phyloP scores from a whole-genome alignment of 2,797 vertebrate genomes.

The Protonibea diacanthus region DNA sequence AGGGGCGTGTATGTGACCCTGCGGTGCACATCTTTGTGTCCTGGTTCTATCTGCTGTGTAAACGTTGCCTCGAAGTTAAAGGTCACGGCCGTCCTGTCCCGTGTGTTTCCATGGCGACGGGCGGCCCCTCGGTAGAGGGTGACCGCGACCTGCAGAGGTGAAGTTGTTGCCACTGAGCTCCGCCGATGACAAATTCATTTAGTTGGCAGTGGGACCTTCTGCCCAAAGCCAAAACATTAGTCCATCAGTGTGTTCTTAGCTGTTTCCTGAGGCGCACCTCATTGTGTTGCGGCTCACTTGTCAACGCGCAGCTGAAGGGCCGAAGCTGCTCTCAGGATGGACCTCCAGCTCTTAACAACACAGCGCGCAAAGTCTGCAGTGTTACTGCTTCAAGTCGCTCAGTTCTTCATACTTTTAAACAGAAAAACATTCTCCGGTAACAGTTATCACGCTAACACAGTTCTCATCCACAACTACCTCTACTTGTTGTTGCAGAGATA shows the following conservation, averaged over 20 bases:
- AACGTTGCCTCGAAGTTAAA: conserved; percentile 43
- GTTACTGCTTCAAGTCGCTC: neutral
- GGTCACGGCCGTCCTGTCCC: conserved; percentile 42
- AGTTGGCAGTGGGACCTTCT: conserved; percentile 12
- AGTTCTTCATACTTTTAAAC: neutral
- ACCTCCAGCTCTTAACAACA: neutral
- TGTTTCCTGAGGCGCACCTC: conserved; percentile 72
- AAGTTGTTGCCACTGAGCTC: conserved; percentile 31
- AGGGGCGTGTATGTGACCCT: neutral
- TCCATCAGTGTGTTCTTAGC: conserved; percentile 68
- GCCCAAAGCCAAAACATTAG: conserved; percentile 21
- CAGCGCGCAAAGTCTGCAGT: neutral
- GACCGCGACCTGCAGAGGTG: conserved; percentile 28
- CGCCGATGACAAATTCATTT: conserved; percentile 49
- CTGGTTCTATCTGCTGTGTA: conserved; percentile 9
- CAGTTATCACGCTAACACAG: neutral
- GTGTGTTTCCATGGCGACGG: conserved; percentile 48
- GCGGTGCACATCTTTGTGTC: neutral
- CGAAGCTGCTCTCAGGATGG: conserved; percentile 6
- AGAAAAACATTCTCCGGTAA: neutral
- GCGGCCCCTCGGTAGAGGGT: conserved; percentile 5
- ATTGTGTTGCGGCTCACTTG: conserved; percentile 31
- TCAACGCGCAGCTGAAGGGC: conserved; percentile 12
- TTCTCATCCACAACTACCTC: too few species aligned
- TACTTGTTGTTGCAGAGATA: neutral